A percentile compares a stretch with the other conserved stretches of the same genome.
These are phyloP conservation scores for Trypoxylus dichotomus DNA, from an alignment of 1,140 invertebrate species.

Conservation along the genomic window DNA sequence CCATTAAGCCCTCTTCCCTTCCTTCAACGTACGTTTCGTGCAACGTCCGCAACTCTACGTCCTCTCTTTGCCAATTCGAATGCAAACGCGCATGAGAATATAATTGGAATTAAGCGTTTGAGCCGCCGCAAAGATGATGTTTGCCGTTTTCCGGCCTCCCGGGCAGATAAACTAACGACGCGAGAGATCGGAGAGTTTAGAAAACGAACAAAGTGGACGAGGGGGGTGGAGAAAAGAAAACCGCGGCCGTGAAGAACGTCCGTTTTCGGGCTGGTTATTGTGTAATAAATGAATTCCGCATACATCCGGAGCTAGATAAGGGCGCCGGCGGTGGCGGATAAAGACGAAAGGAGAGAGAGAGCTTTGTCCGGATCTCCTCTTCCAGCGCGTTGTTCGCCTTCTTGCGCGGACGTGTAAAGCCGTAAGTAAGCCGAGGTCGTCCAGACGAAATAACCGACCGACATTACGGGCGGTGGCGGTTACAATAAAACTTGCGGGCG, in stretches of 20 bases:
- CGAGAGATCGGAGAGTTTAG: neutral
- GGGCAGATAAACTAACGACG: neutral
- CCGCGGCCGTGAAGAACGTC: neutral
- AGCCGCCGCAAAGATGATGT: neutral
- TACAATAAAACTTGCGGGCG: conserved; percentile 4
- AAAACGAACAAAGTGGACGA: too few relatives aligned
- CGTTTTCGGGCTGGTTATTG: neutral
- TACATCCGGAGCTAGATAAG: neutral
- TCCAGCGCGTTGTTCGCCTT: neutral
- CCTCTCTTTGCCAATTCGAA: neutral
- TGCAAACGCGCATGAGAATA: neutral
- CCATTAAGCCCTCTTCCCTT: too few relatives aligned
- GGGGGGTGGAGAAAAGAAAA: too few relatives aligned
- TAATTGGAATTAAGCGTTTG: conserved; percentile 3
- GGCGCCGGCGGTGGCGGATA: neutral
- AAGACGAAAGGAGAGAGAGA: neutral
- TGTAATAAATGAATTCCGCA: neutral
- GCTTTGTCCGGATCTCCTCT: neutral
- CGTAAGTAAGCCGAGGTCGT: neutral
- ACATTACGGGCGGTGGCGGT: conserved; percentile 6
- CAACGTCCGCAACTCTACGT: too few relatives aligned
- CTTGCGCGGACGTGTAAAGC: neutral
- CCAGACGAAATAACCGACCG: conserved; percentile 3
- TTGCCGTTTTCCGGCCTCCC: neutral
- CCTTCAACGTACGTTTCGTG: too few relatives aligned